Percentiles rank a stretch among this genome's conserved stretches.
Evolutionary conservation across 2,113 vertebrate species (phyloP).

Genomic region (Scopus umbretta): DNA sequence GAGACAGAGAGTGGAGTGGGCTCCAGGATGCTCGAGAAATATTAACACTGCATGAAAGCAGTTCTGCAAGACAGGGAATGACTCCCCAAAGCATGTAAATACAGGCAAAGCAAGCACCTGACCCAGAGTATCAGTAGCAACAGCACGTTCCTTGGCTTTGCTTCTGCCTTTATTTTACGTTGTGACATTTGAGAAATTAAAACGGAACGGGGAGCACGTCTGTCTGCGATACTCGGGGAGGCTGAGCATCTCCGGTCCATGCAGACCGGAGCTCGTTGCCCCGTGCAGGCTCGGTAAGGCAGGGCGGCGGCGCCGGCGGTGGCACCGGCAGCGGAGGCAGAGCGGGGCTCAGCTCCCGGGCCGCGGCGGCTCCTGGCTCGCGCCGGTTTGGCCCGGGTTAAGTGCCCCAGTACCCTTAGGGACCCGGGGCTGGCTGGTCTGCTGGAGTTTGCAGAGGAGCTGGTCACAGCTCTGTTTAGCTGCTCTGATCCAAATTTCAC

Average conservation of each 20-base stretch:
- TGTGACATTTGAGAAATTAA: background rate
- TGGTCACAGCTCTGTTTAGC: background rate
- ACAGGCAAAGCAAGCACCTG: background rate
- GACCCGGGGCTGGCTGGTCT: background rate
- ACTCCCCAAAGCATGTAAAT: background rate
- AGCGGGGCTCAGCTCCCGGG: background rate
- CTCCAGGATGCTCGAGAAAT: background rate
- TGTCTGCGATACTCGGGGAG: background rate
- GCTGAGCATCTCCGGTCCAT: background rate
- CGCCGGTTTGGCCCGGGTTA: background rate
- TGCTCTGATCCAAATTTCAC: background rate
- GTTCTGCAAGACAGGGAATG: background rate
- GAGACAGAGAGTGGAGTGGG: background rate
- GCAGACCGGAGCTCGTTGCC: fast-evolving
- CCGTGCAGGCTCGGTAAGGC: background rate
- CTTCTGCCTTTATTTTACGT: background rate
- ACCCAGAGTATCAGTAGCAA: background rate
- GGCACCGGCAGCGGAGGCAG: background rate
- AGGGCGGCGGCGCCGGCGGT: background rate
- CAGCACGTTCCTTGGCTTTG: background rate
- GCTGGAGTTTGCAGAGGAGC: background rate
- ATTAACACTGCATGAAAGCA: background rate
- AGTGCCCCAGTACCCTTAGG: background rate
- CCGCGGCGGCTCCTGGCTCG: background rate
- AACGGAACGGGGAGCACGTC: background rate